Conservation (phyloP, 1,140 invertebrate genomes). For the Oryzaephilus surinamensis region DNA sequence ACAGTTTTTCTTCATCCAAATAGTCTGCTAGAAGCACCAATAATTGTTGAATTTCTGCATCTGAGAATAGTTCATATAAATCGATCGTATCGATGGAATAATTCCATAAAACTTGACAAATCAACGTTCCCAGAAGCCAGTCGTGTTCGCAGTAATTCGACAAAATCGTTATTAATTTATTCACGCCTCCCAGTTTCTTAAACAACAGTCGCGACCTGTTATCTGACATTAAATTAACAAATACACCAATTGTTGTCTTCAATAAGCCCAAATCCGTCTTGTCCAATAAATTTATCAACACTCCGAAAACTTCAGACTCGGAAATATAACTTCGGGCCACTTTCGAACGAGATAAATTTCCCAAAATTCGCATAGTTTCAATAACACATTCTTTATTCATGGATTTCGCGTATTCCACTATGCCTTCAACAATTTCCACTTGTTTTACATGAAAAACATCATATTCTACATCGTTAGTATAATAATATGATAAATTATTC, state of each 20-base stretch:
- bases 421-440: slow-evolving; percentile 33
- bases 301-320: slow-evolving; percentile 36
- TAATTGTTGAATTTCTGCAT: slow-evolving; percentile 44
- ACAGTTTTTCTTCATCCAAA: slow-evolving; percentile 41
- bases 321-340: slow-evolving; percentile 45
- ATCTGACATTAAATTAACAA: slow-evolving; percentile 59
- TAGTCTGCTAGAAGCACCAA: slow-evolving; percentile 46
- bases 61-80: slow-evolving; percentile 38
- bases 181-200: slow-evolving; percentile 34
- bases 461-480: slow-evolving; percentile 31
- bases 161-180: slow-evolving; percentile 45
- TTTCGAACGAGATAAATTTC: slow-evolving; percentile 53
- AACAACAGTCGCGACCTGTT: slow-evolving; percentile 44
- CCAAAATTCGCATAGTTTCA: slow-evolving; percentile 53
- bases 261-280: slow-evolving; percentile 45
- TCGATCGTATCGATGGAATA: slow-evolving; percentile 49
- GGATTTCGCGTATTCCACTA: slow-evolving; percentile 28
- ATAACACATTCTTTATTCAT: slow-evolving; percentile 46
- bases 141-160: slow-evolving; percentile 45
- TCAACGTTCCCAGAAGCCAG: slow-evolving; percentile 48
- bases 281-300: slow-evolving; percentile 23
- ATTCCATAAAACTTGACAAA: slow-evolving; percentile 63
- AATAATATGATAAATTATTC: slow-evolving; percentile 58
- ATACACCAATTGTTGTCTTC: slow-evolving; percentile 52
- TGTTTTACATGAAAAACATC: slow-evolving; percentile 34